Base-by-base conservation (phyloP, 2,113 vertebrate genomes). In the Elachura formosa region DNA sequence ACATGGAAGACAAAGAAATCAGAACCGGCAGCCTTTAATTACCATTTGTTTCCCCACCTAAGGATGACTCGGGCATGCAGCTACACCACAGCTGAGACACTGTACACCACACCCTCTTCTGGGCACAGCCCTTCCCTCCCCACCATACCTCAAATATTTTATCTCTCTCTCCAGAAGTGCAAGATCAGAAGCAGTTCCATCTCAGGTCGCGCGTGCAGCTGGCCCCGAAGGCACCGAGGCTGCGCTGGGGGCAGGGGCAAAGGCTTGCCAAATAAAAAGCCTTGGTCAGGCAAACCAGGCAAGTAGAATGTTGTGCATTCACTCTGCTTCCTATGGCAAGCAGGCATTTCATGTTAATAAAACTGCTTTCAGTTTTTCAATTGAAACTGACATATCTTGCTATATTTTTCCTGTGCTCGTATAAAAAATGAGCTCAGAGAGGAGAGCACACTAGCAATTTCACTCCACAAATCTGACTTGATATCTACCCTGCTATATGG, bases 141-240 rank as follows among this genome's bases (percentile, higher is more conserved):
- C 75, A 63, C 83, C 83, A 90, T 88, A 92, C 71, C 84, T 73
- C 87, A 80, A 88, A 91, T 87, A 94, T 33, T 93, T 95, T 75
- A 87, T 89, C 7, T 5, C 75, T 66, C 75, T 79, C 59, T 86
- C 59, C 68, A 90, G 36, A 71, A 93, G 68, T 28, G 43, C 85
- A 33, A 68, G 67, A 68, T 22, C 54, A 95, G 71, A 66, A 79
- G 71, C 75, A 56, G 75, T 92, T 92, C 80, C 63, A 92, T 62
- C 75, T 51, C 73, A n/a, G 66, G 62, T 86, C 15, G 3, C 0
- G 4, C 2, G 49, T 0, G 2, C 74, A n/a, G 84, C 2, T 41
- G 82, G 68, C 76, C 78, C 84, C 83, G 40, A 49, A 78, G 4
- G 18, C 48, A 15, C 11, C 0, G 1, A 34, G 71, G 46, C 64